Base-by-base conservation (phyloP, 2,888 invertebrate species). In the Gibbula magus region DNA sequence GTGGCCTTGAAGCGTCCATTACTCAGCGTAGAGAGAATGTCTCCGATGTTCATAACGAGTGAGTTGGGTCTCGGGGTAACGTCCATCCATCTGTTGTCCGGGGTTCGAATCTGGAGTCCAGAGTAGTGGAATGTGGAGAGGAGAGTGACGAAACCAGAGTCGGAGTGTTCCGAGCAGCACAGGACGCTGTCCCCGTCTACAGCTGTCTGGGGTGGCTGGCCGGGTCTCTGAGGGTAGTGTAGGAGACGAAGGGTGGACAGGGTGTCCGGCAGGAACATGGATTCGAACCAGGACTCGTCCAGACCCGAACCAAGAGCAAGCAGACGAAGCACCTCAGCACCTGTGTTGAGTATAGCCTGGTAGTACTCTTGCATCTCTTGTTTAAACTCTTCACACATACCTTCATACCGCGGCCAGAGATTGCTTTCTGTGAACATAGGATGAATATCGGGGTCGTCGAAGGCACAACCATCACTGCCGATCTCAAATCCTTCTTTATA, bases 401-500 rank as follows among this genome's bases (percentile, higher is more conserved):
- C 82, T 13, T 51, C 7, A 70, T 84, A 86, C 13, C 81, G 45
- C 3, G 89, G 89, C 87, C 87, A 89, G 1, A 87, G 83, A 8
- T 87, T 87, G 16, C 80, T 80, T 77, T 89, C 89, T 52, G 84
- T 86, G 79, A 88, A 86, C 85, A 87, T 75, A 16, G 79, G 79
- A n/a, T 82, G 86, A 67, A 84, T 87, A 7, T 82, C 85, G 0
- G 81, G 80, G 0, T 80, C 74, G 2, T 85, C 80, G 3, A 84
- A 82, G 5, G 85, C 80, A 45, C 85, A 83, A 75, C 85, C 82
- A 35, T 86, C 83, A 20, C 80, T 79, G 0, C 87, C 29, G 56
- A 86, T 84, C 52, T 89, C 89, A 79, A 87, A 89, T 0, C 88
- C 89, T 78, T 89, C 88, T 39, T 89, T 89, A 53, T 86, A 81